These are phyloP conservation scores for Asteroscopus sphinx DNA, from an alignment of 2,888 invertebrate species.

Conservation along the genomic window DNA sequence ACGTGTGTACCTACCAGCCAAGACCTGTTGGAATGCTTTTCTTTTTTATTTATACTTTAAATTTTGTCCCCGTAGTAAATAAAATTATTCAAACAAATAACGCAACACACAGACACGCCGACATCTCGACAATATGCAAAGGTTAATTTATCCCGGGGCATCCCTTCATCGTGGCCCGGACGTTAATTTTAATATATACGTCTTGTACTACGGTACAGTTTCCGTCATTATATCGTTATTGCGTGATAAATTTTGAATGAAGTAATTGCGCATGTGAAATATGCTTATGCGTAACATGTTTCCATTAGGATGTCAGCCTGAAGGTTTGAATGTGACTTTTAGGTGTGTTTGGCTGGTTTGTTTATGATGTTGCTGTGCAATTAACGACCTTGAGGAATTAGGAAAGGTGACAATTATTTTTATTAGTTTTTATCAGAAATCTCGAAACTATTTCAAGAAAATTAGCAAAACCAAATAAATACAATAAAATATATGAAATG, in stretches of 20 bases:
- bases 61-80: too few species aligned
- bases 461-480: too few species aligned
- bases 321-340: slow-evolving; percentile 22
- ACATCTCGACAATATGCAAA: slow-evolving; percentile 41
- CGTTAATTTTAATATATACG: slow-evolving; percentile 75
- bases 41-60: too few species aligned
- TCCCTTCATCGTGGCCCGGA: slow-evolving; percentile 65
- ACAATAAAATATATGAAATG: too few species aligned
- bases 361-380: slow-evolving; percentile 1
- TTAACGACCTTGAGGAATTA: too few species aligned
- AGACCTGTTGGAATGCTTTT: too few species aligned
- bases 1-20: too few species aligned
- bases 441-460: too few species aligned
- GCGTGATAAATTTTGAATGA: slow-evolving; percentile 71
- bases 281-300: slow-evolving; percentile 40
- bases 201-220: slow-evolving; percentile 65
- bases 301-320: slow-evolving; percentile 34
- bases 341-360: slow-evolving; percentile 7
- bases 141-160: slow-evolving; percentile 68
- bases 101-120: slow-evolving; percentile 35
- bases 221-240: slow-evolving; percentile 76
- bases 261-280: slow-evolving; percentile 61
- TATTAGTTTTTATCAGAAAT: too few species aligned
- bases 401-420: too few species aligned
- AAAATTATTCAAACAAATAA: not conserved